Percentiles rank a stretch among this genome's conserved stretches.
These are phyloP conservation scores for Hemichromis elongatus DNA, from an alignment of 2,113 vertebrate species.

Conservation along the genomic window DNA sequence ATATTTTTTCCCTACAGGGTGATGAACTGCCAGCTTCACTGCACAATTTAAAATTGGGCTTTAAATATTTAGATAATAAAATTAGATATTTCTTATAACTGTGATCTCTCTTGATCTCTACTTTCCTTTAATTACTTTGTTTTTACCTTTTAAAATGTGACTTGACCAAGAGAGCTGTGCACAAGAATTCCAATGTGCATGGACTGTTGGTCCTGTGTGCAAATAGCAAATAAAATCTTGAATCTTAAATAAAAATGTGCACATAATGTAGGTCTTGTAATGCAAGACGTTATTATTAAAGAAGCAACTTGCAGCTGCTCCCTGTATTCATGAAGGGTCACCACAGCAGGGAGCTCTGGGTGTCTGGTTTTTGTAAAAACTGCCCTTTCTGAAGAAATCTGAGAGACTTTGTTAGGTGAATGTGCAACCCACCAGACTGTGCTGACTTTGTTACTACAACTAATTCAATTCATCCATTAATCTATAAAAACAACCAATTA, in stretches of 20 bases:
- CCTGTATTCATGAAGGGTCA: neutral
- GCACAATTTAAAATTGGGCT: neutral
- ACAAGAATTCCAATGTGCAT: no score
- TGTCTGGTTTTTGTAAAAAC: neutral
- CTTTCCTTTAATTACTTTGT: no score
- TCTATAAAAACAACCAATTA: neutral
- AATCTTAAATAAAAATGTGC: neutral
- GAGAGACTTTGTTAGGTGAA: neutral
- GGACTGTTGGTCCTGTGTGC: no score
- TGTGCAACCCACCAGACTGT: neutral
- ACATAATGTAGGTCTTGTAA: neutral
- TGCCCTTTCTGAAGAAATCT: neutral
- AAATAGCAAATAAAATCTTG: no score
- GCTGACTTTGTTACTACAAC: neutral
- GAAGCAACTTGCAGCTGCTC: neutral
- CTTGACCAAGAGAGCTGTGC: no score
- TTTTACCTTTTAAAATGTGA: no score
- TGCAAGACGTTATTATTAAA: neutral
- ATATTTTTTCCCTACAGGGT: neutral
- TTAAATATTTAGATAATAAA: neutral
- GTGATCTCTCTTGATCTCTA: no score
- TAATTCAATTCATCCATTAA: neutral
- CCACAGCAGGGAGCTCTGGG: neutral
- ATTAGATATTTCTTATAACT: neutral
- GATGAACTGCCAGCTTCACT: neutral